phyloP scores from a whole-genome alignment of 2,888 invertebrate species.

The Liposcelis brunnea region DNA sequence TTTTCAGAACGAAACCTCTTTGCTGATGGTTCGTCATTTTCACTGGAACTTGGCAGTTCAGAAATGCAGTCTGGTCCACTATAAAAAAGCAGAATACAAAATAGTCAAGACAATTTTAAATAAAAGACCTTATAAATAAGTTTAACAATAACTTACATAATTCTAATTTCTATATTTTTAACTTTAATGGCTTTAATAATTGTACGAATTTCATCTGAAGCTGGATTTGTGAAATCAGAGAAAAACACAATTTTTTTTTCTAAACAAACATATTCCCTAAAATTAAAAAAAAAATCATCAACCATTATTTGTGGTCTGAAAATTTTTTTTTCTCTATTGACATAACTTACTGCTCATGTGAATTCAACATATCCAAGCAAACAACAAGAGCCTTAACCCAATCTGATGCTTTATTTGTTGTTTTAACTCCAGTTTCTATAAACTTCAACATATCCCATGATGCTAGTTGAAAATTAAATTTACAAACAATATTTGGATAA shows the following conservation, averaged over 20 bases:
- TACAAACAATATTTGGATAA: background rate
- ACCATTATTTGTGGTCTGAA: too few species aligned
- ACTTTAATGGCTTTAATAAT: background rate
- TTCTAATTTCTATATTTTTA: background rate
- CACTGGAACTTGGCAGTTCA: background rate
- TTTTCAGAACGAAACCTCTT: background rate
- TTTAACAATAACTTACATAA: background rate
- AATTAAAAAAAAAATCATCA: conserved; percentile 1
- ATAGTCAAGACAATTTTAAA: background rate
- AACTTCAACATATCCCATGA: conserved; percentile 5
- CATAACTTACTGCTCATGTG: too few species aligned
- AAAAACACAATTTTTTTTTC: background rate
- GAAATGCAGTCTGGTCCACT: background rate
- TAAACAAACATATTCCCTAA: background rate
- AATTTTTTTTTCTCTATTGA: too few species aligned
- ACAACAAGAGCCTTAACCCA: background rate
- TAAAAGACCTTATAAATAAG: background rate
- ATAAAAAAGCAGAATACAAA: background rate
- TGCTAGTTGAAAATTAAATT: conserved; percentile 1
- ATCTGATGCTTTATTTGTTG: background rate
- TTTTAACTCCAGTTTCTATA: background rate
- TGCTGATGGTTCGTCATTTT: background rate
- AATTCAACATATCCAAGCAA: background rate
- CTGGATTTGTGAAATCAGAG: background rate
- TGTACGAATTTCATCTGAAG: background rate